Evolutionary conservation across 2,797 vertebrate species (phyloP).

Genomic region (Dromococcyx pavoninus): DNA sequence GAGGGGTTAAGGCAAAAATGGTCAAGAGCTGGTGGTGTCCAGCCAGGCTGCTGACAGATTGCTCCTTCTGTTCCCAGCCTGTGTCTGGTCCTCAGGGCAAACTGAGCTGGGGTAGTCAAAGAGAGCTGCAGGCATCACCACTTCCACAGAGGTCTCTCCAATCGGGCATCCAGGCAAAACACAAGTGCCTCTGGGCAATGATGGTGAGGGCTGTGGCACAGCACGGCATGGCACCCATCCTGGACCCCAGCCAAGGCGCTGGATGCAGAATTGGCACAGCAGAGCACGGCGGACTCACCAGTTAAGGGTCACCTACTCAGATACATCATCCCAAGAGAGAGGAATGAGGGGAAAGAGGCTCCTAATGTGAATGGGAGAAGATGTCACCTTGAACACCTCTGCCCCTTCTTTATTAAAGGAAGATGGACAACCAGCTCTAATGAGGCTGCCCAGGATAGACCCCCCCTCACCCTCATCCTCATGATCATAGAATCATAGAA

Average conservation of each 20-base stretch:
- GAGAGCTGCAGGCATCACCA: not conserved
- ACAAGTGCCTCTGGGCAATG: not conserved
- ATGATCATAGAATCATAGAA: not conserved
- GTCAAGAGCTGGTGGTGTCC: not conserved
- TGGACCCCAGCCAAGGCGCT: not conserved
- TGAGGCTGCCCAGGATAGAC: not conserved
- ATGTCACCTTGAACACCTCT: not conserved
- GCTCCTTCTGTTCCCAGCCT: not conserved
- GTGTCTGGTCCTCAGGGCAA: not conserved
- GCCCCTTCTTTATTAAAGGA: not conserved
- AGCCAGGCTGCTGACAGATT: not conserved
- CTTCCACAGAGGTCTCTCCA: not conserved
- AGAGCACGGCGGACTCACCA: accelerated
- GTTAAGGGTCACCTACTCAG: not conserved
- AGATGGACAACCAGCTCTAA: not conserved
- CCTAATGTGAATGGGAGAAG: not conserved
- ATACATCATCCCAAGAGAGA: not conserved
- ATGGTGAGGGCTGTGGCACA: not conserved
- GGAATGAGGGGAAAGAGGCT: not conserved
- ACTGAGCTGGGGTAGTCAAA: not conserved
- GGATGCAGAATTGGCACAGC: not conserved
- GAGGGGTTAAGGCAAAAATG: accelerated
- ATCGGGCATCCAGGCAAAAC: not conserved
- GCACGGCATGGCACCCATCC: accelerated
- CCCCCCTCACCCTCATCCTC: not conserved